Base-by-base conservation (phyloP, 1,140 invertebrate species). In the Drosophila arizonae region DNA sequence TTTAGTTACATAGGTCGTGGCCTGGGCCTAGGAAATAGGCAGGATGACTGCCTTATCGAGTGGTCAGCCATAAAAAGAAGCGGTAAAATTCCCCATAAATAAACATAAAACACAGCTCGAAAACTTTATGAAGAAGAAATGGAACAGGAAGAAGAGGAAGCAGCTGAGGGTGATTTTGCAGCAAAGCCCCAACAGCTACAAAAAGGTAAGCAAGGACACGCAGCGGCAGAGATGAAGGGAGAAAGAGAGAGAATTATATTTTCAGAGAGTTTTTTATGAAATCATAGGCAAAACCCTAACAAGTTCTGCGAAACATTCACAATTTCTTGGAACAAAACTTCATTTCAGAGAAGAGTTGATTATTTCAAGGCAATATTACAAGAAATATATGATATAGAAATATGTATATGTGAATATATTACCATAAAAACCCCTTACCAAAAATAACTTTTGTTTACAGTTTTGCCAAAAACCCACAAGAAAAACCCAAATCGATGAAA, bases 81-180 rank as follows among this genome's bases (percentile, higher is more conserved):
- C 41, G 30, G 51, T 43, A 46, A 45, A 65, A 46, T 28, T 36
- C 4, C 41, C n/a, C 41, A 48, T 57, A 65, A 65, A 65, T 65
- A 46, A 65, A 57, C 62, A 55, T 26, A 43, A 45, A 64, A 39
- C 11, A 39, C 21, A 43, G 13, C 11, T n/a, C 9, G 6, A 57
- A 46, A 66, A 66, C 33, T 56, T 57, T 66, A 66, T 66, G 63
- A 56, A 66, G 9, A 65, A 43, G 4, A 17, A 13, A 24, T 2
- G 28, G 2, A 6, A 43, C 15, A 50, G 10, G 3, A n/a, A 10
- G 21, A 10, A 41, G 21, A 6, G 41, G 6, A 11, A 63, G 21
- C 10, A 26, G 33, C 13, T 36, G 21, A 3, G 9, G 51, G 13
- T n/a, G 13, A 33, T 33, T 11, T 9, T 5, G 15, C 21, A 15